Base-by-base conservation (phyloP, 1,140 invertebrate species). In the Lutraria rhynchaena region DNA sequence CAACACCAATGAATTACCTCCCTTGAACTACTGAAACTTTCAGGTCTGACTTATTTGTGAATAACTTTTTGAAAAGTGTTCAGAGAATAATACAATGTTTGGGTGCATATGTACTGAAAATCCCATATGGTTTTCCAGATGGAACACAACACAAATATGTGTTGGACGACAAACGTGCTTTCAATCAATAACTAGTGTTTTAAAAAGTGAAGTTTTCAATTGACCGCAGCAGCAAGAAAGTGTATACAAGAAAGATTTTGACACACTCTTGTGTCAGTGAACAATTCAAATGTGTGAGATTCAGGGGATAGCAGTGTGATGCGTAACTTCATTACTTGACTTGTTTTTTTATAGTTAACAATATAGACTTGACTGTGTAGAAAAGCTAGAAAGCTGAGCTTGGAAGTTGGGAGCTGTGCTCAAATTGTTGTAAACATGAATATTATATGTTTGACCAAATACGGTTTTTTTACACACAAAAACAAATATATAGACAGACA, bases 1-100 rank as follows among this genome's bases (percentile, higher is more conserved):
- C 31, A 19, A 9, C 44, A 24, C 46, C 49, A 55, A 46, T 71
- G 31, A 24, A 71, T 55, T 55, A 71, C 69, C 51, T 71, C 69
- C 49, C 69, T 37, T 57, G 41, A 29, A 71, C 22, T 71, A 24
- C 49, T 35, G 4, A 55, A 70, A 53, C 15, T 29, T 9, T 17
- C 24, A 49, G 49, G 35, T n/a, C 22, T 24, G 19, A 53, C 51
- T 11, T 17, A 35, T 41, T 0, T 37, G 53, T 55, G 69, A 57
- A 57, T 71, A 57, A 57, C 46, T 55, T 35, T 31, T 17, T 37
- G 29, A n/a, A 55, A 55, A 71, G 69, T 71, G 69, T 71, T 71
- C 71, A 33, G 29, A 61, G 44, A 15, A 41, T 41, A 41, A 5
- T 7, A 41, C 5, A 41, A 41, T 7, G 5, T 41, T 41, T 41